These are phyloP conservation scores for Telmatherina bonti DNA, from an alignment of 2,797 vertebrate species.

Conservation along the genomic window DNA sequence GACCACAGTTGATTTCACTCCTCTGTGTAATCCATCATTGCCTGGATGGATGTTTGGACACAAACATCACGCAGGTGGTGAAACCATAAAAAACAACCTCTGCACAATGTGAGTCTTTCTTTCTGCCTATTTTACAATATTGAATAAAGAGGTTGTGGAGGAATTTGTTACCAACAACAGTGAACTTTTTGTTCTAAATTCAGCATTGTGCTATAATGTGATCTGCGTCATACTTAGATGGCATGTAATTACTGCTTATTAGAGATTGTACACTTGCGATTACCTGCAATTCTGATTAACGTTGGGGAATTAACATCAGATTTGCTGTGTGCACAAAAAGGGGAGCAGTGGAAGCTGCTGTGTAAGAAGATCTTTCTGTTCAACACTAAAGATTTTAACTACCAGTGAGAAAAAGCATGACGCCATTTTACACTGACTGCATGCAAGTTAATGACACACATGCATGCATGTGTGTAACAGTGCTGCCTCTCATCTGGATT, in stretches of 20 bases:
- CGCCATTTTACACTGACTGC: neutral
- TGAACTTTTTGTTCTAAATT: too few species aligned
- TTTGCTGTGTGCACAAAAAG: neutral
- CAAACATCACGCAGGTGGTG: conserved; percentile 45
- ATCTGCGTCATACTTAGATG: too few species aligned
- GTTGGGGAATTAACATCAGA: neutral
- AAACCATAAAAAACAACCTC: conserved; percentile 3
- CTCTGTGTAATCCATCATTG: conserved; percentile 62
- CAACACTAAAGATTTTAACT: neutral
- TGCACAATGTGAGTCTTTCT: neutral
- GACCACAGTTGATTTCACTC: conserved; percentile 49
- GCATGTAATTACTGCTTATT: too few species aligned
- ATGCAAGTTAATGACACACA: conserved; percentile 5
- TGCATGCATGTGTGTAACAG: neutral
- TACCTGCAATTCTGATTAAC: neutral
- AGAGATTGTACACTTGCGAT: too few species aligned
- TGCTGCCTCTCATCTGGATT: conserved; percentile 27
- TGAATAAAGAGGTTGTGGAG: neutral
- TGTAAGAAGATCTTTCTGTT: neutral
- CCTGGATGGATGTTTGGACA: conserved; percentile 50
- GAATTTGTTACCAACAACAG: neutral
- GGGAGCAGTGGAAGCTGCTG: neutral
- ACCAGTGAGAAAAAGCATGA: neutral
- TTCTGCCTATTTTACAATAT: neutral
- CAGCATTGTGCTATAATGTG: neutral